Conservation (phyloP, 2,888 invertebrate genomes). For the Melolontha melolontha region DNA sequence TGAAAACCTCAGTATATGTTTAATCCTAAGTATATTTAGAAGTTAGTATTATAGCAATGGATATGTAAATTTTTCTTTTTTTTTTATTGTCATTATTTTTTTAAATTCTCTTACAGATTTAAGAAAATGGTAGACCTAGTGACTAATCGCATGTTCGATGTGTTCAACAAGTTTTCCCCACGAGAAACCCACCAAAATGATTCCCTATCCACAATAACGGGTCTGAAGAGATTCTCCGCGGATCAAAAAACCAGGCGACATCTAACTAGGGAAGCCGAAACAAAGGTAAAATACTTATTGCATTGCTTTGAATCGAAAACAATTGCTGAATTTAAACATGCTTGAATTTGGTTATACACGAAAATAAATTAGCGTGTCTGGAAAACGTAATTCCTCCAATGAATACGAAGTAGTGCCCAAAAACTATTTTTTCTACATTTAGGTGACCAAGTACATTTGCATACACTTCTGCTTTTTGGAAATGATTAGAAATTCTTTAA, state of each 20-base stretch:
- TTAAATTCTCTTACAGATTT: constrained; percentile 62
- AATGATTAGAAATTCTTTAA: too few relatives aligned
- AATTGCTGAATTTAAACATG: not conserved
- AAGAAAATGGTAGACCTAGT: constrained; percentile 72
- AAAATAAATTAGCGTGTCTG: too few relatives aligned
- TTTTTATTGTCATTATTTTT: constrained; percentile 35
- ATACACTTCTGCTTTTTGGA: too few relatives aligned
- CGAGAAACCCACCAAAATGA: constrained; percentile 60
- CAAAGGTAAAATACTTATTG: constrained; percentile 52
- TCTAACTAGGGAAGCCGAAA: constrained; percentile 58
- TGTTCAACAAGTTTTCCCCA: constrained; percentile 66
- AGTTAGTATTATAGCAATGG: too few relatives aligned
- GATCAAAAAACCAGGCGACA: constrained; percentile 57
- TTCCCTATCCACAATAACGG: constrained; percentile 58
- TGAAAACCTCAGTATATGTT: too few relatives aligned
- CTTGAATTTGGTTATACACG: too few relatives aligned
- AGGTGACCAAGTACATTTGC: too few relatives aligned
- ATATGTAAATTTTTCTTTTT: not conserved
- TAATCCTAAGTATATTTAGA: too few relatives aligned
- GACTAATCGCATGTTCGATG: constrained; percentile 68
- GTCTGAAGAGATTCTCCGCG: constrained; percentile 59
- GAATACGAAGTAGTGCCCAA: too few relatives aligned
- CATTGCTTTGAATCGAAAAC: not conserved
- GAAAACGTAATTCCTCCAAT: too few relatives aligned
- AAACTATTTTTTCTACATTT: too few relatives aligned